phyloP scores from a whole-genome alignment of 1,140 invertebrate species.

The Ectropis grisescens region DNA sequence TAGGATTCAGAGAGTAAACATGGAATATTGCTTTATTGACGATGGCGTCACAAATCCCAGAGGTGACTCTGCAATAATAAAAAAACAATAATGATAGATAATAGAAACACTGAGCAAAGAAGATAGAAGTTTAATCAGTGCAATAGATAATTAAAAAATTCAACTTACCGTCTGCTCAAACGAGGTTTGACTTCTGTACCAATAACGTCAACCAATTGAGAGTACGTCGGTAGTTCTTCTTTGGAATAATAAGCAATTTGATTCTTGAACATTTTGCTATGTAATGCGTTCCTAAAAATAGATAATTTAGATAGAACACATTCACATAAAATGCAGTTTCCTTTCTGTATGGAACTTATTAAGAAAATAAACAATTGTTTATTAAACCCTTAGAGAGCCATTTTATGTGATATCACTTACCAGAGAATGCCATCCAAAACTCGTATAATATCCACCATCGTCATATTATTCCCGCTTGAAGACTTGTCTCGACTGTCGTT shows the following conservation, averaged over 20 bases:
- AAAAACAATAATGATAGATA: conserved; percentile 1
- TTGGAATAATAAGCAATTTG: conserved; percentile 44
- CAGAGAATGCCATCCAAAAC: conserved; percentile 52
- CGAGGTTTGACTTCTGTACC: conserved; percentile 25
- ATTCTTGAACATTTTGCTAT: conserved; percentile 49
- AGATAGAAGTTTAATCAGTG: background rate
- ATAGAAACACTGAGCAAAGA: too few species aligned
- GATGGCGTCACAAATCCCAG: conserved; percentile 57
- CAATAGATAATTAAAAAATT: too few species aligned
- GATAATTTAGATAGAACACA: background rate
- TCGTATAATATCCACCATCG: conserved; percentile 30
- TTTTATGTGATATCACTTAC: too few species aligned
- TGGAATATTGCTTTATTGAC: conserved; percentile 58
- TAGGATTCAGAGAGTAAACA: conserved; percentile 35
- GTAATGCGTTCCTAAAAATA: conserved; percentile 45
- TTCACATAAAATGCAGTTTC: too few species aligned
- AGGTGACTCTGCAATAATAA: conserved; percentile 37
- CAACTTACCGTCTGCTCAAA: conserved; percentile 43
- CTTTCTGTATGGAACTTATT: too few species aligned
- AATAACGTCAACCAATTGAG: conserved; percentile 29
- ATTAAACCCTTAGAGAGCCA: too few species aligned
- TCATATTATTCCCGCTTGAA: conserved; percentile 33
- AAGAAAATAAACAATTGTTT: too few species aligned
- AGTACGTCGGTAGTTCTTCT: conserved; percentile 48
- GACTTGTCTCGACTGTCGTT: conserved; percentile 12